phyloP scores from a whole-genome alignment of 2,888 invertebrate species.

The Drosophila suboccidentalis region DNA sequence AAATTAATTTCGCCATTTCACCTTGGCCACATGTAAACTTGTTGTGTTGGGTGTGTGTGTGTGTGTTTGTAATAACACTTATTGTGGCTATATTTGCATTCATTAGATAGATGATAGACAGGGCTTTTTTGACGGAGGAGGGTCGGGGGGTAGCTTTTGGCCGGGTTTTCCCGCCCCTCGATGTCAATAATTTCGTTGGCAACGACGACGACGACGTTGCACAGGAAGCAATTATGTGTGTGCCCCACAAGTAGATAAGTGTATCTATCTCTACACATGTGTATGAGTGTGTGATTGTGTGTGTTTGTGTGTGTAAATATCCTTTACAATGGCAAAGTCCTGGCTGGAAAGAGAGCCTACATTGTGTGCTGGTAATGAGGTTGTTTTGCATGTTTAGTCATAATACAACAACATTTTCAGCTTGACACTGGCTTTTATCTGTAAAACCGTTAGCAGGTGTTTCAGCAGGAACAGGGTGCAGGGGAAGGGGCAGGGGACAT shows the following conservation, averaged over 20 bases:
- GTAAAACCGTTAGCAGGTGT: constrained; percentile 48
- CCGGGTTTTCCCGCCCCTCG: neutral
- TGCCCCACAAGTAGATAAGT: constrained; percentile 41
- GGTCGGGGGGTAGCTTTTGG: neutral
- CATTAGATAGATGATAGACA: constrained; percentile 61
- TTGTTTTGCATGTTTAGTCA: constrained; percentile 75
- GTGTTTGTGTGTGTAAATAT: constrained; percentile 28
- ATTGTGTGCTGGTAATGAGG: constrained; percentile 63
- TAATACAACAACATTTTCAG: constrained; percentile 58
- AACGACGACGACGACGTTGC: constrained; percentile 37
- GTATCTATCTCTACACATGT: neutral
- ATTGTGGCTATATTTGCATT: constrained; percentile 62
- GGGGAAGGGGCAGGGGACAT: too few species aligned
- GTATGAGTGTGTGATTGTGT: constrained; percentile 8
- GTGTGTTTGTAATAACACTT: constrained; percentile 49
- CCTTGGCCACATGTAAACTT: constrained; percentile 33
- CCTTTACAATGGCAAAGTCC: constrained; percentile 45
- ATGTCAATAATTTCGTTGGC: constrained; percentile 70
- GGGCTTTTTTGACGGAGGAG: constrained; percentile 5
- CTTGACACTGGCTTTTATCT: constrained; percentile 55
- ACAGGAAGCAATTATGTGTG: constrained; percentile 70
- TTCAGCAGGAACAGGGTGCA: neutral
- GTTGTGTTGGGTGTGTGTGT: constrained; percentile 3
- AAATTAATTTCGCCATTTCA: constrained; percentile 63
- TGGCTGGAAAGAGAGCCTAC: neutral